phyloP scores from a whole-genome alignment of 2,113 vertebrate genomes.

The Lamprologus tigripictilis region DNA sequence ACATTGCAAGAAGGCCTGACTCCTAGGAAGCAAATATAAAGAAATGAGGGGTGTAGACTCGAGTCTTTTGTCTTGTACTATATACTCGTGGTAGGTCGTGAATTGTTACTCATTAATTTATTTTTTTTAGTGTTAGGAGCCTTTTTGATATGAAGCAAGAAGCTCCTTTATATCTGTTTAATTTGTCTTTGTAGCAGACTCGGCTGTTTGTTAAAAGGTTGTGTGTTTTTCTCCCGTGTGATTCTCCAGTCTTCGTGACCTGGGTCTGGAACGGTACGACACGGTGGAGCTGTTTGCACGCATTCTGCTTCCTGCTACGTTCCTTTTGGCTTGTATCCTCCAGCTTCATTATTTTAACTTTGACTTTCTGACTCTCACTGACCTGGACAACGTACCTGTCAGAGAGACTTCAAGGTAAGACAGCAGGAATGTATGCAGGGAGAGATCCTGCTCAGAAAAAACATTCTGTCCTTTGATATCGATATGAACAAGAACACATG shows the following conservation, averaged over 20 bases:
- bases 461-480: not conserved
- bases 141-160: not conserved
- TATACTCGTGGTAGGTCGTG: not conserved
- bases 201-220: not conserved
- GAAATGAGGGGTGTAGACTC: not conserved
- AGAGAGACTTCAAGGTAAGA: slow-evolving; percentile 53
- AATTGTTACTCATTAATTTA: not conserved
- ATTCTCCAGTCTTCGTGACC: slow-evolving; percentile 62
- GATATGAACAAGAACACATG: not conserved
- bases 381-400: slow-evolving; percentile 61
- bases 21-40: not conserved
- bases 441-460: not conserved
- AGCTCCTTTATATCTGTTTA: not conserved
- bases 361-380: slow-evolving; percentile 71
- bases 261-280: slow-evolving; percentile 69
- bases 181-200: not conserved
- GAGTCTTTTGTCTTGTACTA: not conserved
- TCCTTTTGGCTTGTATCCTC: slow-evolving; percentile 73
- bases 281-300: slow-evolving; percentile 66
- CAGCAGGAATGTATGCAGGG: not conserved
- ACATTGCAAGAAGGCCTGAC: not conserved
- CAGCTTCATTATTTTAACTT: slow-evolving; percentile 74
- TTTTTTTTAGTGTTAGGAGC: not conserved
- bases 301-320: slow-evolving; percentile 68
- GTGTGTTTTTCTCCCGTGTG: not conserved